phyloP scores from a whole-genome alignment of 2,888 invertebrate species.

The Cabera pusaria region DNA sequence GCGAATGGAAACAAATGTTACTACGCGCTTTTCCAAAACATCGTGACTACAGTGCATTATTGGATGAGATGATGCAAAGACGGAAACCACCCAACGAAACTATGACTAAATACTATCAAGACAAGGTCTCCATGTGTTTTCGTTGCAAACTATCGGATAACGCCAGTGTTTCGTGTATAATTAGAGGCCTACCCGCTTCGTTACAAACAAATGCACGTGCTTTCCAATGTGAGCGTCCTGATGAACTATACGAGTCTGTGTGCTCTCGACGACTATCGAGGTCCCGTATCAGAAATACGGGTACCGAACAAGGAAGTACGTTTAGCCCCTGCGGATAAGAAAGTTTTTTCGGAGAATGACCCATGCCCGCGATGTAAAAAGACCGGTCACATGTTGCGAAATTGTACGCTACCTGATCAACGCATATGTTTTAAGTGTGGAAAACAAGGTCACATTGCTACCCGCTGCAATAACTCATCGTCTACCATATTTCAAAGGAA shows the following conservation, averaged over 20 bases:
- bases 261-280: conserved; percentile 33
- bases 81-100: conserved; percentile 19
- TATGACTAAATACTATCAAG: conserved; percentile 42
- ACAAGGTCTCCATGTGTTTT: conserved; percentile 38
- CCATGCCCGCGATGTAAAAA: no score
- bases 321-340: no score
- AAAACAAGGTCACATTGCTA: no score
- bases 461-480: no score
- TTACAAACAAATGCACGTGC: conserved; percentile 35
- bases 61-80: conserved; percentile 34
- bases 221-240: conserved; percentile 33
- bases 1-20: conserved; percentile 36
- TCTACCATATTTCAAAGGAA: no score
- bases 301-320: no score
- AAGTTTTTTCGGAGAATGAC: no score
- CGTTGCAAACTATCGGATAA: conserved; percentile 33
- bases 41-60: conserved; percentile 28
- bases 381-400: no score
- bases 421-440: no score
- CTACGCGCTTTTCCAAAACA: conserved; percentile 34
- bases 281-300: neutral
- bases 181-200: conserved; percentile 29
- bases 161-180: conserved; percentile 35
- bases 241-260: conserved; percentile 31
- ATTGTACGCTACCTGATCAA: no score